A percentile compares a stretch with the other conserved stretches of the same genome.
Evolutionary conservation across 2,113 vertebrate species (phyloP).

Genomic region (Boulengeromyrus knoepffleri): DNA sequence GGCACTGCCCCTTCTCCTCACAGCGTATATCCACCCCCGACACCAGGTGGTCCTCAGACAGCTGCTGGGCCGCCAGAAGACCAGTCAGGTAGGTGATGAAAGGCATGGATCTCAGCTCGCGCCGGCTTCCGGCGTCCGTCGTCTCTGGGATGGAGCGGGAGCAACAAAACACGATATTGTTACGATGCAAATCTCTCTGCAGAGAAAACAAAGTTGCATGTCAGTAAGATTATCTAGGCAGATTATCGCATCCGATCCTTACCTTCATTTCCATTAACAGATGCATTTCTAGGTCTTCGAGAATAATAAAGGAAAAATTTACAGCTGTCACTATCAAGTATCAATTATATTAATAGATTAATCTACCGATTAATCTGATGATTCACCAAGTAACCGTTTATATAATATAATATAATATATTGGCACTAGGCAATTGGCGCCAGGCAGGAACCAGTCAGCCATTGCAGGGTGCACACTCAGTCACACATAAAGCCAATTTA

Average conservation of each 20-base stretch:
- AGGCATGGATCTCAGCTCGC: constrained; percentile 89
- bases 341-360: neutral
- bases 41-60: constrained; percentile 82
- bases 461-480: neutral
- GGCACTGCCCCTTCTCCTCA: constrained; percentile 89
- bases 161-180: neutral
- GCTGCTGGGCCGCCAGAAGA: constrained; percentile 84
- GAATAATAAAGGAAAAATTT: neutral
- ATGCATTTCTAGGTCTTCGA: neutral
- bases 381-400: no score
- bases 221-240: neutral
- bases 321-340: neutral
- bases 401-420: no score
- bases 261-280: neutral
- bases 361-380: neutral
- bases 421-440: neutral
- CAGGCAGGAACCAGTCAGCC: neutral
- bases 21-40: constrained; percentile 88
- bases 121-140: constrained; percentile 83
- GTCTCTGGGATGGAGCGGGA: constrained; percentile 63
- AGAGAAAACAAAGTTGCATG: neutral
- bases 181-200: neutral
- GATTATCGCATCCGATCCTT: neutral
- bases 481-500: neutral
- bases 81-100: constrained; percentile 95